Evolutionary conservation across 2,888 invertebrate species (phyloP).

Genomic region (Agonopterix subpropinquella): DNA sequence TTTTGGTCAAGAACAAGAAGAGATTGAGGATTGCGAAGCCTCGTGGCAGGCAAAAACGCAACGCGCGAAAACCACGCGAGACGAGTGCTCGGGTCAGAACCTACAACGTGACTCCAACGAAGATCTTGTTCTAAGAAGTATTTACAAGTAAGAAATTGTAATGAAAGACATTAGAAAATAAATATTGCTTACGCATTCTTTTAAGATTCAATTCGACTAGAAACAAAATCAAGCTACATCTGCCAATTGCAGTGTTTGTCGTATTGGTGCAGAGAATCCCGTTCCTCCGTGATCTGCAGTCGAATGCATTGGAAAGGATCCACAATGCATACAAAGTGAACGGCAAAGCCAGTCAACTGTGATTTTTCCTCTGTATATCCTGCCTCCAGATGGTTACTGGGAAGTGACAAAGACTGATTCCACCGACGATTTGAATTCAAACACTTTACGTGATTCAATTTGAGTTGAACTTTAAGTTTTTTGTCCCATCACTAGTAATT

Average conservation of each 20-base stretch:
- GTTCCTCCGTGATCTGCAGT: constrained; percentile 25
- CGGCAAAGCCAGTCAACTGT: constrained; percentile 41
- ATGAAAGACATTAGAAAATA: too few relatives aligned
- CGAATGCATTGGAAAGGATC: constrained; percentile 23
- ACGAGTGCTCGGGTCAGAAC: too few relatives aligned
- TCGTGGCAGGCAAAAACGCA: too few relatives aligned
- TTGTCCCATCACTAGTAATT: too few relatives aligned
- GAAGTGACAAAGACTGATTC: constrained; percentile 44
- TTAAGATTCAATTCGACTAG: not conserved
- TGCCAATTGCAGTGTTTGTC: constrained; percentile 36
- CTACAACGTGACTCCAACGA: too few relatives aligned
- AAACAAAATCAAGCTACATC: constrained; percentile 25
- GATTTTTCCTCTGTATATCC: constrained; percentile 42
- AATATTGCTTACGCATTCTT: not conserved
- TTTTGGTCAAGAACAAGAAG: too few relatives aligned
- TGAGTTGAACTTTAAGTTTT: constrained; percentile 2
- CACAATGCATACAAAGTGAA: constrained; percentile 53
- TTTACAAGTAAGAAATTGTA: too few relatives aligned
- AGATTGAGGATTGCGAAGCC: too few relatives aligned
- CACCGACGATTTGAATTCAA: constrained; percentile 18
- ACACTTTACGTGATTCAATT: constrained; percentile 20
- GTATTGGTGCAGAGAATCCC: constrained; percentile 22
- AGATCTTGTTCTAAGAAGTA: too few relatives aligned
- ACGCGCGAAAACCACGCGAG: too few relatives aligned
- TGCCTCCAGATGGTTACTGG: constrained; percentile 28